Base-by-base conservation (phyloP, 2,888 invertebrate genomes). In the Drosophila neutralis region DNA sequence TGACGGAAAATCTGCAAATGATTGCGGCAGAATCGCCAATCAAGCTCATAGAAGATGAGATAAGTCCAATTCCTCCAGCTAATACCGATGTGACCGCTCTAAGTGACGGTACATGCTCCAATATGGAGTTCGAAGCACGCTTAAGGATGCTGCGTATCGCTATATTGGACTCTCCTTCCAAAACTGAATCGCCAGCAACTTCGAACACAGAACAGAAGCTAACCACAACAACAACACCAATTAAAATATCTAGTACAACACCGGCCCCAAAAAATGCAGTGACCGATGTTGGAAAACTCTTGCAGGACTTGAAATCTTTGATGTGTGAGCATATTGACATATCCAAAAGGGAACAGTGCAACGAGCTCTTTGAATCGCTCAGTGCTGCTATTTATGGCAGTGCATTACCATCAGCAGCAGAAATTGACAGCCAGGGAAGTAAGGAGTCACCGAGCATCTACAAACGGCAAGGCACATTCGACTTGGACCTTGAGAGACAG, bases 391-490 rank as follows among this genome's bases (percentile, higher is more conserved):
- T 69, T 8, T 33, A 54, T 1, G 10, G 13, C 52, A 29, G 7
- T 24, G 2, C 8, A 29, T n/a, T 49, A 36, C 21, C 60, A 45
- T 24, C 58, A 31, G 15, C 54, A 33, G 31, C 10, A 18, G 51
- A 45, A 10, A 29, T 18, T 38, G 27, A 18, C 8, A 38, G 8
- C 7, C 31, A 45, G 40, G 1, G n/a, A 2, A 15, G 33, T 0
- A 48, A 45, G 6, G 59, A 59, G 2, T 42, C 72, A 13, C 67
- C 74, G 2, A 73, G 63, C 8, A 24, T 52, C 1, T 86, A 83
- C 51, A 83, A 67, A 11, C 77, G 85, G 2, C 80, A 85, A 54
- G 88, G 61, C 15, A 85, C 85, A 31, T 85, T 85, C 31, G 88
- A 85, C 33, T 53, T 87, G 6, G 85, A 85, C 51, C 58, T 86